Percentiles rank a stretch among this genome's conserved stretches.
These are phyloP conservation scores for Todiramphus chloris DNA, from an alignment of 2,113 vertebrate species.

Conservation along the genomic window DNA sequence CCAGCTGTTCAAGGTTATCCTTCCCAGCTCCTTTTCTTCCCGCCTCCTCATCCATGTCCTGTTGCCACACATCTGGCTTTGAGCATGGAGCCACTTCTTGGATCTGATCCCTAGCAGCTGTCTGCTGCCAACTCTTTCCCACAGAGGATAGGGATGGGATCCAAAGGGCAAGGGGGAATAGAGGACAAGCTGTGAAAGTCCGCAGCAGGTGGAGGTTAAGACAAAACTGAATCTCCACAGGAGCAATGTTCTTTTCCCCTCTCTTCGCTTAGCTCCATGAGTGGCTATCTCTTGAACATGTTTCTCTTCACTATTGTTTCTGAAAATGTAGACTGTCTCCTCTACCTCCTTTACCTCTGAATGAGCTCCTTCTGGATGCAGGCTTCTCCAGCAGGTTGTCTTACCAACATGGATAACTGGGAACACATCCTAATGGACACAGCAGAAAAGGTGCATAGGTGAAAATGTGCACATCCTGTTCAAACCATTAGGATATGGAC, in stretches of 20 bases:
- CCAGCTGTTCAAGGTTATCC: conserved; percentile 33
- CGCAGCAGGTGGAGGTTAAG: conserved; percentile 54
- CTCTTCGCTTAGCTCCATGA: not conserved
- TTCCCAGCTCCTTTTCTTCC: conserved; percentile 1
- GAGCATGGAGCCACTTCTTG: conserved; percentile 56
- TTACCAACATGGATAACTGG: not conserved
- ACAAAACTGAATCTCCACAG: not conserved
- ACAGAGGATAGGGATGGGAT: conserved; percentile 41
- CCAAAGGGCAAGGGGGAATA: conserved; percentile 54
- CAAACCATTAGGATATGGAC: not conserved
- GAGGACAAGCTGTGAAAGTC: conserved; percentile 39
- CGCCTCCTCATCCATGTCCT: not conserved
- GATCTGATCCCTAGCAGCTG: conserved; percentile 46
- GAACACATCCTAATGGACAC: not conserved
- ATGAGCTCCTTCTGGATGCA: not conserved
- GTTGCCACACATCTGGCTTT: conserved; percentile 63
- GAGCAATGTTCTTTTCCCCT: not conserved
- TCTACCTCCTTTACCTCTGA: not conserved
- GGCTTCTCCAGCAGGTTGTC: not conserved
- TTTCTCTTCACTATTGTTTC: not conserved
- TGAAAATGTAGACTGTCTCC: not conserved
- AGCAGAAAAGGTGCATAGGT: not conserved
- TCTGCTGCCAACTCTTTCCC: conserved; percentile 44
- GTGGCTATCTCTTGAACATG: not conserved
- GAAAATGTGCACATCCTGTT: not conserved